Evolutionary conservation across 2,113 vertebrate genomes (phyloP), one percentile per base, ranked within the genome.

Genomic region (Chiloscyllium plagiosum): DNA sequence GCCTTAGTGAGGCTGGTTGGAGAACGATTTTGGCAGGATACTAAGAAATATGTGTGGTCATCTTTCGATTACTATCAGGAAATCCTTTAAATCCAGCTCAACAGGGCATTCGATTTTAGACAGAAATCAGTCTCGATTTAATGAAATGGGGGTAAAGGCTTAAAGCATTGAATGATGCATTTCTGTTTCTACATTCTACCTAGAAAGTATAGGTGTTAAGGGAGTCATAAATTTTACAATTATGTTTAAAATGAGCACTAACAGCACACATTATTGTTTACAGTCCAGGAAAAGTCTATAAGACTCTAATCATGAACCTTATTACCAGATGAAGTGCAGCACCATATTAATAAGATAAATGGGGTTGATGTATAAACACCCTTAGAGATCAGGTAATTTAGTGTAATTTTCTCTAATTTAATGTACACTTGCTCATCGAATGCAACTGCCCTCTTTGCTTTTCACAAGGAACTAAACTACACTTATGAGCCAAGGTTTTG

Each of bases 341-440:
- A 72, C 70, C n/a, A 42, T 95, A 95, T 72, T 95, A 95, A 95
- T 70, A 95, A 95, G 68, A 95, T 72, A 76, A 70, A 52, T 95
- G 26, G 89, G 61, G 89, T 61, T 72, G 42, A 95, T 95, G 66
- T 72, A 72, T 70, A 93, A 95, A 95, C 94, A 95, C 15, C 68
- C 69, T 70, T 68, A 68, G 66, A 94, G 66, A 72, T 95, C 94
- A 50, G 68, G 94, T 72, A 95, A 95, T 95, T 72, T 95, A 95
- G 26, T 95, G 94, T 68, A 95, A 70, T 50, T 95, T 95, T 72
- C 94, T 72, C 69, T 95, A 72, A 95, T 95, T 72, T 47, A 72
- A 70, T 95, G 94, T 47, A 72, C 42, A 50, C 12, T 95, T 95
- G 68, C 66, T 95, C 69, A 22, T 72, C 20, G 68, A 95, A 95